Conservation (phyloP, 1,140 invertebrate species). For the Achatina immaculata region DNA sequence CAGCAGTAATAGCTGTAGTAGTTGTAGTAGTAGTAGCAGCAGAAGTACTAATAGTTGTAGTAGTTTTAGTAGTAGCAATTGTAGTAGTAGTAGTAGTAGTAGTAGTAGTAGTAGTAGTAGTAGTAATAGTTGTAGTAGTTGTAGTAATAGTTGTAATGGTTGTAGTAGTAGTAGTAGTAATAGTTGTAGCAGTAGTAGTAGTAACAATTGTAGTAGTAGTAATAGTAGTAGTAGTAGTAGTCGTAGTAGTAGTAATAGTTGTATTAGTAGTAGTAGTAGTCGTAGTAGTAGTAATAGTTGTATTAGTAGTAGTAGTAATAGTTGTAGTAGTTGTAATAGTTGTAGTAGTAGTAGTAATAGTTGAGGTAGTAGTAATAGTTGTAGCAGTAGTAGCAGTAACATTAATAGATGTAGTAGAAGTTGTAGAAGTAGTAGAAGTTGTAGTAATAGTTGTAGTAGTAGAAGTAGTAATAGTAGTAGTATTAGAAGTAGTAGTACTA, state of each 20-base stretch:
- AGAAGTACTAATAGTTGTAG: too few relatives aligned
- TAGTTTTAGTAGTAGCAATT: too few relatives aligned
- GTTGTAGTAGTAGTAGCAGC: not conserved
- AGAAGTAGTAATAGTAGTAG: not conserved
- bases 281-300: not conserved
- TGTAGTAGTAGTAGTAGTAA: not conserved
- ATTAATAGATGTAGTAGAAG: not conserved
- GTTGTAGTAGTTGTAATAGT: not conserved
- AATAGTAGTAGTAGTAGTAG: not conserved
- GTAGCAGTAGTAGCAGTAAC: not conserved
- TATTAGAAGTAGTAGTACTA: not conserved
- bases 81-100: too few relatives aligned
- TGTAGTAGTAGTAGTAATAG: not conserved
- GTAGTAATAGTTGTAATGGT: not conserved
- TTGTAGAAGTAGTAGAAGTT: not conserved
- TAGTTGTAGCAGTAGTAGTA: not conserved
- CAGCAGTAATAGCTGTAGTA: not conserved
- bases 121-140: not conserved
- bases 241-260: not conserved
- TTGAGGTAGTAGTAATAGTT: not conserved
- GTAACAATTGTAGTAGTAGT: not conserved
- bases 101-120: slow-evolving; percentile 2
- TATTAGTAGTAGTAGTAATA: not conserved
- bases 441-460: not conserved
- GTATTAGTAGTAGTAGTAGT: not conserved